Percentiles rank a stretch among this genome's conserved stretches.
These are phyloP conservation scores for Notarius lentiginosus DNA, from an alignment of 2,113 vertebrate genomes.

Conservation along the genomic window DNA sequence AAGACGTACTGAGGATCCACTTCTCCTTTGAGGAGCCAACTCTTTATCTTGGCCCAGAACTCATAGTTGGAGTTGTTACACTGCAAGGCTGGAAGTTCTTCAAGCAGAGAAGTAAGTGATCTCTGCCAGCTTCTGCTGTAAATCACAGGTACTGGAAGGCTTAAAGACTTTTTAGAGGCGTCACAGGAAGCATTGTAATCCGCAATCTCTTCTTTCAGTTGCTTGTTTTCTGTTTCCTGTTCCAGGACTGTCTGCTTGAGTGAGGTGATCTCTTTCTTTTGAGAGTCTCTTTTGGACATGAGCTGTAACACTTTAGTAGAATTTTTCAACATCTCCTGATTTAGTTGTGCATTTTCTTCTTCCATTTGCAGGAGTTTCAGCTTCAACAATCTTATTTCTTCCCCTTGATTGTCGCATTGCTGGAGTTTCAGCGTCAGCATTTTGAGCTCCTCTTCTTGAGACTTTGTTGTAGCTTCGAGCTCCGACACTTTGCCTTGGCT, in stretches of 20 bases:
- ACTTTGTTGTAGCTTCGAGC: background rate
- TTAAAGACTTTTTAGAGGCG: too few relatives aligned
- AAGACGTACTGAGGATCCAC: background rate
- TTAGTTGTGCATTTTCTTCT: background rate
- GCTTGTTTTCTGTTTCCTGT: background rate
- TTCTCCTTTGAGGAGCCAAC: background rate
- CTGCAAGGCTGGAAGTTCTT: background rate
- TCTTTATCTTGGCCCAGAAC: conserved; percentile 30
- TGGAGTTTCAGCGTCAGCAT: background rate
- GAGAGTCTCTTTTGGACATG: background rate
- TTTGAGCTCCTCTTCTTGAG: background rate
- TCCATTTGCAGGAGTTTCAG: background rate
- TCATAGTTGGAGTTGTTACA: conserved; percentile 8
- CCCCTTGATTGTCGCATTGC: background rate
- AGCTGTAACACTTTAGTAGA: background rate
- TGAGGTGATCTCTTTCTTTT: background rate
- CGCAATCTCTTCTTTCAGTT: background rate
- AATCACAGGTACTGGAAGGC: background rate
- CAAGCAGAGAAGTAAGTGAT: background rate
- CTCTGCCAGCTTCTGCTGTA: background rate
- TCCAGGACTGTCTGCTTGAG: background rate
- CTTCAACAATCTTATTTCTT: background rate
- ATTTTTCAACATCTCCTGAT: background rate
- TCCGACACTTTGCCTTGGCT: background rate
- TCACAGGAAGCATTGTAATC: background rate